Conservation (phyloP, 2,888 invertebrate species). For the Noctua fimbriata region DNA sequence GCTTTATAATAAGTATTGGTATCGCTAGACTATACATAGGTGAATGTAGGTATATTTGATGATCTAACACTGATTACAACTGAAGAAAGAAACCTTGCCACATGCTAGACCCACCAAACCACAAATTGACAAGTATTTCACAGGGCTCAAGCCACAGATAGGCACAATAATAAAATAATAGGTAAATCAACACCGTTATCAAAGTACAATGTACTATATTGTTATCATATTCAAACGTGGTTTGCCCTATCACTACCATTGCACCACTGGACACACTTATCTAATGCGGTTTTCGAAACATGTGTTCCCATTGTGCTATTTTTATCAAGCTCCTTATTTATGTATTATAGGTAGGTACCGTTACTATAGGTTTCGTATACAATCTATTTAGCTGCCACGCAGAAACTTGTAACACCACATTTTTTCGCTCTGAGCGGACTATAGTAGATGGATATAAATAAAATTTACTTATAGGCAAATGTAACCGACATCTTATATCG, state of each 20-base stretch:
- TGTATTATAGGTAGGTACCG: conserved; percentile 62
- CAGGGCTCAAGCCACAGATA: conserved; percentile 48
- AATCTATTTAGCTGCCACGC: conserved; percentile 42
- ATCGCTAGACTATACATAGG: neutral
- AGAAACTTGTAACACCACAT: conserved; percentile 61
- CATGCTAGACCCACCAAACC: conserved; percentile 33
- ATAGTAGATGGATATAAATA: conserved; percentile 12
- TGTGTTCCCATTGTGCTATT: conserved; percentile 73
- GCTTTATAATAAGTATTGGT: conserved; percentile 17
- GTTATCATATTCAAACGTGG: conserved; percentile 72
- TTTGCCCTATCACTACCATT: conserved; percentile 59
- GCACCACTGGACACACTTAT: conserved; percentile 61
- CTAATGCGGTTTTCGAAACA: conserved; percentile 71
- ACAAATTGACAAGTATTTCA: conserved; percentile 44
- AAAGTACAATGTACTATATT: conserved; percentile 54
- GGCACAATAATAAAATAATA: conserved; percentile 34
- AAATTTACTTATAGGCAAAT: conserved; percentile 5
- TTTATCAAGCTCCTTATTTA: conserved; percentile 66
- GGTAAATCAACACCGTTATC: conserved; percentile 52
- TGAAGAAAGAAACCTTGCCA: conserved; percentile 6
- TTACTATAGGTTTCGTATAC: conserved; percentile 48
- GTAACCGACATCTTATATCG: neutral
- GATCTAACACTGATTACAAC: neutral
- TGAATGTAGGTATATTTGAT: neutral
- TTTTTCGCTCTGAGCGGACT: conserved; percentile 24